phyloP scores from a whole-genome alignment of 2,888 invertebrate genomes.

The Gymnocheta viridis region DNA sequence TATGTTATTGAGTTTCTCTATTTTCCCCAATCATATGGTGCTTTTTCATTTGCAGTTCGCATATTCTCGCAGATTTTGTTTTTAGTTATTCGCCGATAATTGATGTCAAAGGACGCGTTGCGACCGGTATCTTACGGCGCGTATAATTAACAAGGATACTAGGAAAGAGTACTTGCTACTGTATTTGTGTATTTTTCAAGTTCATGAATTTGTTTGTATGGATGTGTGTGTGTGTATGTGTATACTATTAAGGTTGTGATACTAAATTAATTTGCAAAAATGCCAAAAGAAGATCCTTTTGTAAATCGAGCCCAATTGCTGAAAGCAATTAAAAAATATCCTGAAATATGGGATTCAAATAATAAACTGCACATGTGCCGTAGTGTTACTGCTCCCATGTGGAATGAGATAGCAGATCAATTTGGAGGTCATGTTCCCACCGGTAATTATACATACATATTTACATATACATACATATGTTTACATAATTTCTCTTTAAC shows the following conservation, averaged over 20 bases:
- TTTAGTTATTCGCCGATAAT: constrained; percentile 82
- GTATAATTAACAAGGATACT: constrained; percentile 71
- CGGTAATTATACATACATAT: constrained; percentile 73
- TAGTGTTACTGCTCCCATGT: constrained; percentile 80
- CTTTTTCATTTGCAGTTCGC: constrained; percentile 81
- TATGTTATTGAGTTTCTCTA: constrained; percentile 79
- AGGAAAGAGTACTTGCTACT: constrained; percentile 28
- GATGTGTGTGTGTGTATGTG: constrained; percentile 26
- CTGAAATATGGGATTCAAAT: constrained; percentile 80
- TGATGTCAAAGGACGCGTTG: constrained; percentile 81
- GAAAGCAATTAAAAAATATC: constrained; percentile 80
- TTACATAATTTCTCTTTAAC: constrained; percentile 10
- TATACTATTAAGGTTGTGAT: constrained; percentile 49
- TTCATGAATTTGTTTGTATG: constrained; percentile 22
- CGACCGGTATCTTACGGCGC: constrained; percentile 72
- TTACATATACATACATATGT: not conserved
- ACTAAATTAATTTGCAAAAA: constrained; percentile 63
- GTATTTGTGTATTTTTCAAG: constrained; percentile 23
- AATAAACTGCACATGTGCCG: constrained; percentile 80
- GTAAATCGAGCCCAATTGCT: constrained; percentile 79
- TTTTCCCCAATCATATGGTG: constrained; percentile 80
- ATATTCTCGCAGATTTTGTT: constrained; percentile 80
- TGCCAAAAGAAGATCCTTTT: constrained; percentile 80
- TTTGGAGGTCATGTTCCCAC: constrained; percentile 80
- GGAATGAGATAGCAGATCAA: constrained; percentile 80